Base-by-base conservation (phyloP, 2,113 vertebrate genomes). In the Hiodon alosoides region DNA sequence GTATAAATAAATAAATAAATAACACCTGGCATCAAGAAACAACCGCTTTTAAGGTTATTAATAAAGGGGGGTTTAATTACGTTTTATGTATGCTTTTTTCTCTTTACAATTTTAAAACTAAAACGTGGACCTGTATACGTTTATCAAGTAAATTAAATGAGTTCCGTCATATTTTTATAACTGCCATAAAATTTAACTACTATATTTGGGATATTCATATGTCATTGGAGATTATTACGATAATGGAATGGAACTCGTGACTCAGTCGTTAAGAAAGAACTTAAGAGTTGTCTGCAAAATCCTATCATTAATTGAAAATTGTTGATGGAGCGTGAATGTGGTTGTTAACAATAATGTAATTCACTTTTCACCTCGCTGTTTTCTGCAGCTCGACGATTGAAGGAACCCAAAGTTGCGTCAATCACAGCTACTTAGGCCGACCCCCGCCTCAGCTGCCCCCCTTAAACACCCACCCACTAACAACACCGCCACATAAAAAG, bases 371-470 rank as follows among this genome's bases (percentile, higher is more conserved):
- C 62, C 52, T 67, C 9, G 50, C 48, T 10, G 14, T 17, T 71
- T 31, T 52, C 55, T 47, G 48, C 31, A 71, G 53, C 48, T 67
- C 14, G 3, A 9, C 57, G 17, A 64, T 17, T 55, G 72, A 52
- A 76, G 61, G 14, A 66, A 64, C 48, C 47, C 58, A 53, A 74
- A 16, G 73, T 17, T 59, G 72, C 17, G 60, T 68, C 54, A 71
- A 46, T 46, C 57, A 31, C 16, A 17, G 54, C 70, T 48, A 47
- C 54, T 47, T 46, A 59, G 59, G 31, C 31, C 31, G 31, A 31
- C 31, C 31, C 31, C 31, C 31, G 31, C 31, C 31, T 31, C 31
- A 31, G 31, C 47, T 3, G 70, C 62, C 62, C 62, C 67, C 51
- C 66, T 53, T 69, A 53, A 51, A 69, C 51, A 7, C 51, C 31